These are phyloP conservation scores for Sebastiscus tertius DNA, from an alignment of 2,797 vertebrate species.

Conservation along the genomic window DNA sequence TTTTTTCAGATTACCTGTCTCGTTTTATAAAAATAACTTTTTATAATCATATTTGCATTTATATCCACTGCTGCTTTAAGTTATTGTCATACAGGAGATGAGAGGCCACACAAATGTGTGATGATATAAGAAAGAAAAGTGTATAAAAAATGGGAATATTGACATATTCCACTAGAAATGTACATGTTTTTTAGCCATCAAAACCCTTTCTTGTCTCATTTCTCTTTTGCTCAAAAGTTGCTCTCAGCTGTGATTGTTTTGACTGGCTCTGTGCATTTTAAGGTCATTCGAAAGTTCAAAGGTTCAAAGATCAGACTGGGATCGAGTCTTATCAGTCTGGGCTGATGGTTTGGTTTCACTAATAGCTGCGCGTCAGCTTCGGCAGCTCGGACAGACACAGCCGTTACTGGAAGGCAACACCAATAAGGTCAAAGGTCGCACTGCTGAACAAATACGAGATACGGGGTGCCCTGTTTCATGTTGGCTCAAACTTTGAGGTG, in stretches of 20 bases:
- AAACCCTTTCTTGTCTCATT: neutral
- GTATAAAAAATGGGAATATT: neutral
- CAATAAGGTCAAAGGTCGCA: conserved; percentile 48
- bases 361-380: conserved; percentile 22
- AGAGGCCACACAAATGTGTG: neutral
- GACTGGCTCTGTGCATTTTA: conserved; percentile 42
- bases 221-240: neutral
- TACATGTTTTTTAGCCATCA: neutral
- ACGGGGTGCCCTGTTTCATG: conserved; percentile 22
- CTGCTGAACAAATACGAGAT: conserved; percentile 60
- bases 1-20: no score
- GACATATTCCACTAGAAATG: neutral
- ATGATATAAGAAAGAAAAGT: neutral
- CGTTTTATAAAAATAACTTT: no score
- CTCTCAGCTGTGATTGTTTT: conserved; percentile 51
- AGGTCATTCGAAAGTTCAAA: conserved; percentile 50
- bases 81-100: neutral
- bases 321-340: conserved; percentile 67
- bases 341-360: conserved; percentile 60
- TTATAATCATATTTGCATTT: no score
- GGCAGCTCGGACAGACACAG: conserved; percentile 30
- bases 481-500: conserved; percentile 9
- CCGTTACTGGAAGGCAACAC: conserved; percentile 10
- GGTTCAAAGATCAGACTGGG: conserved; percentile 65
- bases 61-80: neutral